A percentile compares a stretch with the other conserved stretches of the same genome.
phyloP scores from a whole-genome alignment of 2,797 vertebrate genomes.

The Sebastes trivittatus region DNA sequence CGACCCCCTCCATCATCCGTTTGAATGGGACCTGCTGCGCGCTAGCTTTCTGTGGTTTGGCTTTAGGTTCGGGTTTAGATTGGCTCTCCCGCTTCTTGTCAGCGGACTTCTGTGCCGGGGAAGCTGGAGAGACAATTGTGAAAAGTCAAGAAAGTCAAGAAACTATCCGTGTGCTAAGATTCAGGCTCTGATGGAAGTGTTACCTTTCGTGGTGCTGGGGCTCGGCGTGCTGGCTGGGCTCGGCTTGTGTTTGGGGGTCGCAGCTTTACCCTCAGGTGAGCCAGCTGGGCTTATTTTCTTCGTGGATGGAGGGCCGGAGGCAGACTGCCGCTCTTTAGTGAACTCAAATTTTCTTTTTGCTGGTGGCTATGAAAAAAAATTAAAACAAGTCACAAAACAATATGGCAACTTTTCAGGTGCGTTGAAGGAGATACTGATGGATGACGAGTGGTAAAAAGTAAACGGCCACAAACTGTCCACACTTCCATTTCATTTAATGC shows the following conservation, averaged over 20 bases:
- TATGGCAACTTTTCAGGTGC: neutral
- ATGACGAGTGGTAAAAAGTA: neutral
- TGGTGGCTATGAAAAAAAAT: conserved; percentile 61
- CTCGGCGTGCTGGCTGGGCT: conserved; percentile 70
- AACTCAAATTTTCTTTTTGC: conserved; percentile 91
- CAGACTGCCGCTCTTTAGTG: conserved; percentile 82
- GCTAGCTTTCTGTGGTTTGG: conserved; percentile 50
- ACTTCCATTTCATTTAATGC: neutral
- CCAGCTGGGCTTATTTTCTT: conserved; percentile 76
- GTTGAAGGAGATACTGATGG: neutral
- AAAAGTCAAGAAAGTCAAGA: neutral
- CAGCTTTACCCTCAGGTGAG: conserved; percentile 69
- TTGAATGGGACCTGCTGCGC: conserved; percentile 73
- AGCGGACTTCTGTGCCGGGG: conserved; percentile 58
- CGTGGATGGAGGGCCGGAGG: conserved; percentile 46
- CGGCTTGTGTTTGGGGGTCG: conserved; percentile 67
- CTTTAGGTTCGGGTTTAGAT: conserved; percentile 57
- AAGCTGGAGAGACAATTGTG: conserved; percentile 29
- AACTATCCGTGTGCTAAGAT: neutral
- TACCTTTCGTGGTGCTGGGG: conserved; percentile 80
- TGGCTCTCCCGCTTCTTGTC: conserved; percentile 69
- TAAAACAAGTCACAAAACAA: neutral
- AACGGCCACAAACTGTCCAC: neutral
- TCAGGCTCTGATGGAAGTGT: neutral
- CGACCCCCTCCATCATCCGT: conserved; percentile 85